phyloP scores from a whole-genome alignment of 2,888 invertebrate species.

The Vanessa cardui region DNA sequence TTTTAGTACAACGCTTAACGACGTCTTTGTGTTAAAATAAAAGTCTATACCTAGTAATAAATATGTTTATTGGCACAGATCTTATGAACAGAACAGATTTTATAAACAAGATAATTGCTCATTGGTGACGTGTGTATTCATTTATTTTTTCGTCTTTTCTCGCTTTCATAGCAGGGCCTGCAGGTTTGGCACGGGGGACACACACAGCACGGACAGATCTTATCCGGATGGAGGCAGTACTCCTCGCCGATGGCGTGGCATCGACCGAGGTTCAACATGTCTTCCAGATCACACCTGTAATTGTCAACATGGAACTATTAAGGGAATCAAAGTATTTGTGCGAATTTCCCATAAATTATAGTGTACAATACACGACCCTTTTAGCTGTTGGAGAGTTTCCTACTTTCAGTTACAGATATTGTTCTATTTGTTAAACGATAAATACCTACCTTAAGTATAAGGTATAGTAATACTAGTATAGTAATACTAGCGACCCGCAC shows the following conservation, averaged over 20 bases:
- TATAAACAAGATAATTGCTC: too few species aligned
- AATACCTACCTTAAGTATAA: too few species aligned
- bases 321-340: background rate
- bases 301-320: background rate
- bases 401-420: too few species aligned
- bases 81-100: background rate
- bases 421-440: too few species aligned
- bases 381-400: too few species aligned
- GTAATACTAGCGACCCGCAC: too few species aligned
- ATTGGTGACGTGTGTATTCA: background rate
- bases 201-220: conserved; percentile 39
- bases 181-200: conserved; percentile 45
- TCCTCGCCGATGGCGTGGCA: conserved; percentile 70
- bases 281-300: conserved; percentile 65
- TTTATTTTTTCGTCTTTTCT: background rate
- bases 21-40: too few species aligned
- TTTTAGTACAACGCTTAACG: too few species aligned
- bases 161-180: conserved; percentile 24
- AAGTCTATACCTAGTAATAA: background rate
- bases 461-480: too few species aligned
- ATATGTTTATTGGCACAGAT: background rate
- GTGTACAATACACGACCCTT: too few species aligned
- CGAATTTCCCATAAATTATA: too few species aligned
- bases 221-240: conserved; percentile 59
- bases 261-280: conserved; percentile 67